These are phyloP conservation scores for Monopterus albus DNA, from an alignment of 2,113 vertebrate genomes.

Conservation along the genomic window DNA sequence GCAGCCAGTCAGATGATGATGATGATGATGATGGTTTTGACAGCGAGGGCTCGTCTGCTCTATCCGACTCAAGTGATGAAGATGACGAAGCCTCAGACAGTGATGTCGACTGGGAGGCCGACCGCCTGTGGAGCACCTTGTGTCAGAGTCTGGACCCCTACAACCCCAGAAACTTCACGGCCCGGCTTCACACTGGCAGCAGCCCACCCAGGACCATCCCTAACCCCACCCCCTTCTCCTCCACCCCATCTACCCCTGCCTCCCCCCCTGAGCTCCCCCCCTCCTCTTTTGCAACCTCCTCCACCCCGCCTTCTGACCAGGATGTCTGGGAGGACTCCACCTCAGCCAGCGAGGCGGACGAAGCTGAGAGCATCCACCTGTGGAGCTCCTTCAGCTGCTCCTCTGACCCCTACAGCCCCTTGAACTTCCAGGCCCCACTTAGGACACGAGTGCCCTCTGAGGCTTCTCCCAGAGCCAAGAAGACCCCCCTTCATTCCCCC, in stretches of 20 bases:
- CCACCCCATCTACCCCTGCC: constrained; percentile 42
- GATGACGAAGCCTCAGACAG: constrained; percentile 41
- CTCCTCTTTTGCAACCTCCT: constrained; percentile 25
- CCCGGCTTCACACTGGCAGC: constrained; percentile 78
- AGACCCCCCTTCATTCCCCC: neutral
- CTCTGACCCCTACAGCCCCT: constrained; percentile 90
- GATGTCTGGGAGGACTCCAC: constrained; percentile 75
- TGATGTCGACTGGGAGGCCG: constrained; percentile 73
- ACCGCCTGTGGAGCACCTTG: constrained; percentile 87
- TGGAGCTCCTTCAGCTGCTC: constrained; percentile 88
- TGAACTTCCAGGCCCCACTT: constrained; percentile 90
- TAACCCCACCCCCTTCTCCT: constrained; percentile 45
- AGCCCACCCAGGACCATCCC: constrained; percentile 14
- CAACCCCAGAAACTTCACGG: constrained; percentile 90
- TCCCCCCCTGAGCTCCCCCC: constrained; percentile 30
- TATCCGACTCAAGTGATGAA: constrained; percentile 75
- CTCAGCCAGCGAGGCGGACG: constrained; percentile 81
- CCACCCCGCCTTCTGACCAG: constrained; percentile 3
- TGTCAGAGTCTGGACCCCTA: constrained; percentile 87
- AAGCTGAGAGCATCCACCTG: constrained; percentile 85
- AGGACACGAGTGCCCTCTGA: constrained; percentile 65
- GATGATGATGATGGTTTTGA: constrained; percentile 90
- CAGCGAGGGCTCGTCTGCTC: constrained; percentile 83
- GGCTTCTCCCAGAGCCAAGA: neutral
- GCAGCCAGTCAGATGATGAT: constrained; percentile 79